Base-by-base conservation (phyloP, 2,797 vertebrate genomes). In the Synanceia verrucosa region DNA sequence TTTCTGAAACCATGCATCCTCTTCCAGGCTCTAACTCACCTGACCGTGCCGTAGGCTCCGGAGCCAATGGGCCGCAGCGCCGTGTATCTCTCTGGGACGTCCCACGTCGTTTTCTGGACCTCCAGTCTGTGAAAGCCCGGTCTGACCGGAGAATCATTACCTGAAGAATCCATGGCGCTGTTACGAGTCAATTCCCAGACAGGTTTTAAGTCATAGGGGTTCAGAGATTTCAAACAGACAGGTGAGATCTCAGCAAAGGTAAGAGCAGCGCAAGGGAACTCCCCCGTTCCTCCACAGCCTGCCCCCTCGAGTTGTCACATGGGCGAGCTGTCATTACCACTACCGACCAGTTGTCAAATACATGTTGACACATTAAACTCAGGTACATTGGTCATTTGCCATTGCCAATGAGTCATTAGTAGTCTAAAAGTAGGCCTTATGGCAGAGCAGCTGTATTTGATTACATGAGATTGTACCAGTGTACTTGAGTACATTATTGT, bases 21-120 rank as follows among this genome's bases (percentile, higher is more conserved):
- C 23, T 34, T 5, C 28, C 44, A 34, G 29, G 34, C 18, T 53
- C 13, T n/a, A 69, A 88, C 94, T 94, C 78, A 96, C 95, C 95
- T 95, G 0, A 96, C 95, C 2, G 94, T 95, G 31, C 95, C 95
- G 81, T 96, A 96, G 1, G 95, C 95, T 41, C 95, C 95, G 23
- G 94, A 93, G 7, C 95, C 95, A 5, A 96, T 56, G 1, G 93
- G n/a, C 18, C 63, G 83, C 67, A 95, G 89, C n/a, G 85, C 31
- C 9, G 70, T 63, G 82, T 95, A 96, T 39, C 89, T 85, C 6
- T 83, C 68, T 26, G 93, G 94, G 39, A 95, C 78, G 26, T 95
- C 94, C 95, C 95, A 96, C 6, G 90, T 94, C 4, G 95, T 96
- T 59, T 95, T 94, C 78, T 95, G 94, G 56, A 96, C 60, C 62